Evolutionary conservation across 2,113 vertebrate species (phyloP).

Genomic region (Myocastor coypus): DNA sequence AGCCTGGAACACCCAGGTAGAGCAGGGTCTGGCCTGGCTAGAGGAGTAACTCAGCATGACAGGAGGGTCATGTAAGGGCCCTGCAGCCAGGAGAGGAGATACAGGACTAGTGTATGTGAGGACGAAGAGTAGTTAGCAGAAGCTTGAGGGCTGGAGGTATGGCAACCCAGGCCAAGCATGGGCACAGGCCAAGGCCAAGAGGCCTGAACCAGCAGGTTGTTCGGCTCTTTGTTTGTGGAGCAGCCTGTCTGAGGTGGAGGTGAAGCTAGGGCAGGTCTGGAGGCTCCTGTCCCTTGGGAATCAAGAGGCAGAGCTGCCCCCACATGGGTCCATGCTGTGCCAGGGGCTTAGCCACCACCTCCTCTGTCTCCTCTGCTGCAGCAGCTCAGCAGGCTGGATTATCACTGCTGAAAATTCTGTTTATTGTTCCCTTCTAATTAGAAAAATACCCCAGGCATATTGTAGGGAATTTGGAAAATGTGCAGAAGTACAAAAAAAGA

Average conservation of each 20-base stretch:
- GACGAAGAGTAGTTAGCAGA: background rate
- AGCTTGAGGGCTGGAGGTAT: background rate
- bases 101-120: background rate
- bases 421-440: conserved; percentile 81
- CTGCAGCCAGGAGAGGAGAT: background rate
- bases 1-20: background rate
- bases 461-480: conserved; percentile 74
- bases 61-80: background rate
- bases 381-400: conserved; percentile 68
- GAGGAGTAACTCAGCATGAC: background rate
- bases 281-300: background rate
- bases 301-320: background rate
- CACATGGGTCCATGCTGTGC: background rate
- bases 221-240: background rate
- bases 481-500: conserved; percentile 49
- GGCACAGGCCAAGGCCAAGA: background rate
- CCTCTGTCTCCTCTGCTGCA: background rate
- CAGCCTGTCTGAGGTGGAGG: background rate
- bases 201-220: background rate
- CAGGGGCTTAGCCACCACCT: background rate
- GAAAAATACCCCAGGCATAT: conserved; percentile 63
- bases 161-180: background rate
- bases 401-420: conserved; percentile 75
- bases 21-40: background rate
- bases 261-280: background rate